A percentile compares a stretch with the other conserved stretches of the same genome.
phyloP scores from a whole-genome alignment of 2,113 vertebrate species.

The Alexandromys fortis region DNA sequence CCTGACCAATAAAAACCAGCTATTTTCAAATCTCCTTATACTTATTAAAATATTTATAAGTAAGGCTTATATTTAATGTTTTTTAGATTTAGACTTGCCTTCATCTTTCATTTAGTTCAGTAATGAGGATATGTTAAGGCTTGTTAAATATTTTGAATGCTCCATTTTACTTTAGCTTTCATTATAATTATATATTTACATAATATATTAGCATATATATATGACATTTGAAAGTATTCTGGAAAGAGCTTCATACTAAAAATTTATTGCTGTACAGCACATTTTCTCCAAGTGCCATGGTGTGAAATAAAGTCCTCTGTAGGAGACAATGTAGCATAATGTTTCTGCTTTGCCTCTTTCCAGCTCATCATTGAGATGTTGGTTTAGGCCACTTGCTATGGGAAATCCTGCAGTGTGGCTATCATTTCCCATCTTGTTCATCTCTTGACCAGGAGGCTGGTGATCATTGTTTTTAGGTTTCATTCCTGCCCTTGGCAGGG shows the following conservation, averaged over 20 bases:
- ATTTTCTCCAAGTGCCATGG: background rate
- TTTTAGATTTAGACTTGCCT: background rate
- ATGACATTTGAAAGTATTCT: constrained; percentile 14
- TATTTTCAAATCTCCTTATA: constrained; percentile 42
- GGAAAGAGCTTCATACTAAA: background rate
- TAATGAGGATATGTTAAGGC: background rate
- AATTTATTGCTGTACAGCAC: background rate
- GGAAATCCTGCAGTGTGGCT: background rate
- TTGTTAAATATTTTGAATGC: background rate
- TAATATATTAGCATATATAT: background rate
- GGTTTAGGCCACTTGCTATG: background rate
- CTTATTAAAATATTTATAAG: constrained; percentile 37
- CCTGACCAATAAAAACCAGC: background rate
- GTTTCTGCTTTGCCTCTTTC: background rate
- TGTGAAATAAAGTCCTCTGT: background rate
- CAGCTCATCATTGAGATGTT: background rate
- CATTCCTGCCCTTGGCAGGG: accelerated
- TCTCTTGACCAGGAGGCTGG: background rate
- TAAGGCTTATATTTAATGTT: background rate
- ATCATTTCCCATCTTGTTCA: background rate
- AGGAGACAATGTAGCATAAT: background rate
- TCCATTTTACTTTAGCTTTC: constrained; percentile 36
- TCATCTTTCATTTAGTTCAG: background rate
- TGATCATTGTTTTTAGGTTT: background rate
- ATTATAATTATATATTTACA: background rate